Evolutionary conservation across 2,113 vertebrate species (phyloP), one percentile per base, ranked within the genome.

Genomic region (Tricholaema leucomelas): DNA sequence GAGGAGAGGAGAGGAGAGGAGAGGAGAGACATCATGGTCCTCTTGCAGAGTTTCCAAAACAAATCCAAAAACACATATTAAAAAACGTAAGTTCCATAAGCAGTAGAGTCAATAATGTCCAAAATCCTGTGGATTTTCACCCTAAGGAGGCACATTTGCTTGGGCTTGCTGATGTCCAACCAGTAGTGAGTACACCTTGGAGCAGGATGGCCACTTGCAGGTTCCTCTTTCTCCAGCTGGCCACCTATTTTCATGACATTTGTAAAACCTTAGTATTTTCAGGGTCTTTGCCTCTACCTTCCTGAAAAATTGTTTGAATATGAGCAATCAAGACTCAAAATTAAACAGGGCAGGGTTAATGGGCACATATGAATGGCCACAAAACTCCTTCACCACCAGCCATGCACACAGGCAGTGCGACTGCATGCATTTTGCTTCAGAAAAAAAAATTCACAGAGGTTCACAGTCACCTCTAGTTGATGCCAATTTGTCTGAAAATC

Each of bases 361-460:
- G 0, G n/a, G 50, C 15, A n/a, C 35, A n/a, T 10, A 31, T 2
- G 6, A 23, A 27, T 2, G 50, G 35, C 20, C 10, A 38, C 36
- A 55, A 12, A 40, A 27, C 24, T 86, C 23, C 55, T 42, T 38
- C 75, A 72, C 15, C 24, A 61, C 17, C 52, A 65, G 24, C 15
- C 31, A 65, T 64, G 40, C 33, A 87, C 16, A 54, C 14, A 31
- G 54, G 15, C 18, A 75, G 40, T 1, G 0, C 0, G 4, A 63
- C 1, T 31, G 14, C 5, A 1, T 33, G 35, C 3, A 3, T 65
- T 85, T 89, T 74, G 31, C 54, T 70, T 76, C 60, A 89, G 52
- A 19, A 73, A 55, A 56, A 28, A 56, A 42, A 15, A 50, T 7
- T 64, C 56, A 63, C 21, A 55, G 24, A 60, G 9, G 6, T 61